Evolutionary conservation across 2,113 vertebrate genomes (phyloP).

Genomic region (Tenrec ecaudatus): DNA sequence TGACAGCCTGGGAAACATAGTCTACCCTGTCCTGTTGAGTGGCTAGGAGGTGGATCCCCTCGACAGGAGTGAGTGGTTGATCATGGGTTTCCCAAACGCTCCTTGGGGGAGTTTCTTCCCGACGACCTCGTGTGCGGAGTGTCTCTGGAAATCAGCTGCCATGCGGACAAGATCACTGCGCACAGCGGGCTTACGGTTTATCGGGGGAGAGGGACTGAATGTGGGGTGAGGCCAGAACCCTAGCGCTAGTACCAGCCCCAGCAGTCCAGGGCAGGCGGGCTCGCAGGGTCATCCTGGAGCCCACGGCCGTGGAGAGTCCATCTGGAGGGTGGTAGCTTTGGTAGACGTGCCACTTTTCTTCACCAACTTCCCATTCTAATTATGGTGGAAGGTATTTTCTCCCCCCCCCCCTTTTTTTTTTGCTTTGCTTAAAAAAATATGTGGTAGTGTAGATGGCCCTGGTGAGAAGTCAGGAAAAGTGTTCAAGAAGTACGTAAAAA

Average conservation of each 20-base stretch:
- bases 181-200: background rate
- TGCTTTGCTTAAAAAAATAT: background rate
- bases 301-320: accelerated
- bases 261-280: background rate
- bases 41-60: too few relatives aligned
- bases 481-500: background rate
- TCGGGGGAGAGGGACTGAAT: background rate
- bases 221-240: background rate
- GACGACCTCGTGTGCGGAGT: background rate
- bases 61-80: background rate
- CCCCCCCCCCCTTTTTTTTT: background rate
- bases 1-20: too few relatives aligned
- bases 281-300: background rate
- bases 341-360: too few relatives aligned
- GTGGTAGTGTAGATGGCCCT: background rate
- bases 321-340: too few relatives aligned
- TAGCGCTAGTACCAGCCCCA: accelerated
- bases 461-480: background rate
- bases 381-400: background rate
- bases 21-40: too few relatives aligned
- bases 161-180: background rate
- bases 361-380: too few relatives aligned
- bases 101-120: background rate
- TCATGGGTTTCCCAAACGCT: background rate
- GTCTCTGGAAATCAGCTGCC: accelerated